These are phyloP conservation scores for Drosophila macrothrix DNA, from an alignment of 2,888 invertebrate genomes.

Conservation along the genomic window DNA sequence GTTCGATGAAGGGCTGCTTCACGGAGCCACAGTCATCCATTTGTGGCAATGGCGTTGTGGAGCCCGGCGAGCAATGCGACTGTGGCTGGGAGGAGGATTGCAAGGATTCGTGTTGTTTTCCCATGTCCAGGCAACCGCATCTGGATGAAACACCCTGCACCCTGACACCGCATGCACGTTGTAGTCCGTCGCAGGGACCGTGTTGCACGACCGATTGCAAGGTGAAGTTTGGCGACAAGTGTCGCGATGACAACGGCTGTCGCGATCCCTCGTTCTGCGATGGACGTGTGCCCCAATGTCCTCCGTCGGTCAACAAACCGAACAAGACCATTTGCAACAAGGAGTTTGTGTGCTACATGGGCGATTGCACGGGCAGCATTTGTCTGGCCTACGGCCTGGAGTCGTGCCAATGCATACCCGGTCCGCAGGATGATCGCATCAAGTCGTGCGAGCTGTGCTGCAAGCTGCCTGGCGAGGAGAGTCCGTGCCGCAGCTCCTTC, in stretches of 20 bases:
- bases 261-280: conserved; percentile 96
- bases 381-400: conserved; percentile 98
- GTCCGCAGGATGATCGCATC: conserved; percentile 91
- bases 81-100: conserved; percentile 99
- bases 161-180: conserved; percentile 88
- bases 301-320: conserved; percentile 95
- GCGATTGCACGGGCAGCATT: conserved; percentile 98
- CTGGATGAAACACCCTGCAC: conserved; percentile 93
- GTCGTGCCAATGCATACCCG: conserved; percentile 96
- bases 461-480: conserved; percentile 92
- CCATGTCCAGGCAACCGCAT: conserved; percentile 93
- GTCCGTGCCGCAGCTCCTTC: conserved; percentile 94
- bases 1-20: conserved; percentile 96
- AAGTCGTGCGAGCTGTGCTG: conserved; percentile 98
- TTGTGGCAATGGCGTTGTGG: conserved; percentile 99
- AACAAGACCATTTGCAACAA: conserved; percentile 98
- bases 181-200: conserved; percentile 90
- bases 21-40: conserved; percentile 97
- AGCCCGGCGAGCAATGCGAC: conserved; percentile 98
- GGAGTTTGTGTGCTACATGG: conserved; percentile 98
- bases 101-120: conserved; percentile 96
- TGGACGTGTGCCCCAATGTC: conserved; percentile 95
- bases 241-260: conserved; percentile 97
- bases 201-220: conserved; percentile 96
- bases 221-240: conserved; percentile 94